A percentile compares a stretch with the other conserved stretches of the same genome.
Conservation (phyloP, 2,113 vertebrate genomes). For the Catharus bicknelli region DNA sequence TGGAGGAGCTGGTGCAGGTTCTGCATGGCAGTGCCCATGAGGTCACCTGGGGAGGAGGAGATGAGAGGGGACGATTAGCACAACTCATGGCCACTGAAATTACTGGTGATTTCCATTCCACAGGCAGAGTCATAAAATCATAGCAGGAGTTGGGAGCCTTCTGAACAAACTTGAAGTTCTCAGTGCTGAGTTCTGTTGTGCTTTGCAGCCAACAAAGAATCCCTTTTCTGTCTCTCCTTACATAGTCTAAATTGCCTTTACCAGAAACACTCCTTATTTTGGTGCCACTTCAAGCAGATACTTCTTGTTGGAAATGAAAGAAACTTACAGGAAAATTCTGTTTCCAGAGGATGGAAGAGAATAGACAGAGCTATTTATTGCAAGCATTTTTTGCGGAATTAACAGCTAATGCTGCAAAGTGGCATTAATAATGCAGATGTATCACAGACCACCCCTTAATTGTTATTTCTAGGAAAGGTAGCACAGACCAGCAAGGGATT, state of each 20-base stretch:
- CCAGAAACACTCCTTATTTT: not conserved
- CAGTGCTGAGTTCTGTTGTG: not conserved
- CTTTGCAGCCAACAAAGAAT: not conserved
- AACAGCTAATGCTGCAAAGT: not conserved
- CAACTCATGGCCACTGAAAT: not conserved
- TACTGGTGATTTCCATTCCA: not conserved
- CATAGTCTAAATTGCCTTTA: not conserved
- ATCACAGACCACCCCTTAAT: not conserved
- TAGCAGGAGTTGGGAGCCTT: not conserved
- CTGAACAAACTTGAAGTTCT: not conserved
- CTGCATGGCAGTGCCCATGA: conserved; percentile 81
- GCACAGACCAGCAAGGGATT: not conserved
- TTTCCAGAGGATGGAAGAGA: not conserved
- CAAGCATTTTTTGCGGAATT: not conserved
- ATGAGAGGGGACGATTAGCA: not conserved
- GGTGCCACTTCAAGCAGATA: not conserved
- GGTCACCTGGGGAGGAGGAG: conserved; percentile 76
- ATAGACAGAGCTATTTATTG: not conserved
- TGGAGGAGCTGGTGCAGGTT: conserved; percentile 82
- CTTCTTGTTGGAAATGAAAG: not conserved
- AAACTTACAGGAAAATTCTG: not conserved
- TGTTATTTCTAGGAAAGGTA: not conserved
- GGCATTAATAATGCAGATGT: not conserved
- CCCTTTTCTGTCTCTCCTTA: not conserved
- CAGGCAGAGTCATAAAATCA: not conserved